These are phyloP conservation scores for Ernsta delagoae DNA, from an alignment of 2,888 invertebrate genomes.

Conservation along the genomic window DNA sequence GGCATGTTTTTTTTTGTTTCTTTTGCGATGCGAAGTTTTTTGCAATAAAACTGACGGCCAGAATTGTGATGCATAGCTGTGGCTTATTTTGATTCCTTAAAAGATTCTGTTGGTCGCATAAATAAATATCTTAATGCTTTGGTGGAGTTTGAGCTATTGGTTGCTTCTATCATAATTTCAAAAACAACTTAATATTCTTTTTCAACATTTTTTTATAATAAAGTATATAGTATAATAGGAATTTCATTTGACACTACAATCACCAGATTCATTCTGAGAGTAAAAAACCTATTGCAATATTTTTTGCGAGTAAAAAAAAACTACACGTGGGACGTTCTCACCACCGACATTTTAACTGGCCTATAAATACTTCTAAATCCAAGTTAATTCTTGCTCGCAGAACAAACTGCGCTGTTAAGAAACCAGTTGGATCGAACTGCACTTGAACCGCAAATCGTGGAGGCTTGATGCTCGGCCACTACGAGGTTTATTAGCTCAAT, in stretches of 20 bases:
- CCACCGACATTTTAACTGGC: conserved; percentile 5
- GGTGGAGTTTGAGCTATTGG: no score
- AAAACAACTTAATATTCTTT: no score
- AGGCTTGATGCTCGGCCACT: conserved; percentile 31
- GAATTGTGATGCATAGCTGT: not conserved
- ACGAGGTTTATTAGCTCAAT: conserved; percentile 38
- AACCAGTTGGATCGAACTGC: conserved; percentile 43
- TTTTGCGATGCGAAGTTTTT: conserved; percentile 8
- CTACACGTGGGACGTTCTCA: not conserved
- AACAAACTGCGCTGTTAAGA: conserved; percentile 48
- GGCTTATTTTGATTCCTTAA: not conserved
- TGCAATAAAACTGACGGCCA: not conserved
- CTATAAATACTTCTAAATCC: conserved; percentile 30
- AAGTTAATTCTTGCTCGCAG: conserved; percentile 47
- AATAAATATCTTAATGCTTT: no score
- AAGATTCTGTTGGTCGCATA: not conserved
- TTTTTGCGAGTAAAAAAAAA: not conserved
- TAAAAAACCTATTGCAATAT: no score
- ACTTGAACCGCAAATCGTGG: conserved; percentile 38
- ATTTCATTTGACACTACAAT: no score
- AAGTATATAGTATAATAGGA: no score
- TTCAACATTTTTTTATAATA: no score
- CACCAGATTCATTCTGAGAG: no score
- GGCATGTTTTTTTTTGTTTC: conserved; percentile 28
- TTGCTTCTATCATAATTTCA: no score